phyloP scores from a whole-genome alignment of 2,113 vertebrate genomes.

The Pelvicachromis taeniatus region DNA sequence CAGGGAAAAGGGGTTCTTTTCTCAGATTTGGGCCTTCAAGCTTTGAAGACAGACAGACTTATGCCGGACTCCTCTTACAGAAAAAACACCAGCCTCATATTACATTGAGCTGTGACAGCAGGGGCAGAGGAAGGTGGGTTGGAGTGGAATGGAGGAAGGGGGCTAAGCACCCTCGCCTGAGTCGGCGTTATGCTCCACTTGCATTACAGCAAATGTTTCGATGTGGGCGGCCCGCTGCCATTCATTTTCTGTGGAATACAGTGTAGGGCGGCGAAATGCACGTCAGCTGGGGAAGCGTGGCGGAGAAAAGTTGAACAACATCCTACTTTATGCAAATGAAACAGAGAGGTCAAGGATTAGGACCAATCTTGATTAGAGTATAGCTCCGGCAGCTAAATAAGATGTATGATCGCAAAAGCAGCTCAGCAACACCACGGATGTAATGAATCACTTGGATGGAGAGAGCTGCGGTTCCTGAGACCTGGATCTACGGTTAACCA shows the following conservation, averaged over 20 bases:
- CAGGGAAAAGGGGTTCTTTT: slow-evolving; percentile 7
- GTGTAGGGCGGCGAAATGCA: neutral
- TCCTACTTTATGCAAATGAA: slow-evolving; percentile 23
- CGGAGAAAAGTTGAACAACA: slow-evolving; percentile 2
- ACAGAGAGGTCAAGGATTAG: neutral
- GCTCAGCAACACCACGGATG: slow-evolving; percentile 18
- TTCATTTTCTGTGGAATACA: slow-evolving; percentile 22
- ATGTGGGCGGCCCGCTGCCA: slow-evolving; percentile 45
- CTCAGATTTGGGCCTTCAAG: slow-evolving; percentile 32
- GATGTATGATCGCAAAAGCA: slow-evolving; percentile 12
- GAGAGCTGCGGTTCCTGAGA: slow-evolving; percentile 32
- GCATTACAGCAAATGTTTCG: slow-evolving; percentile 44
- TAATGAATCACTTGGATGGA: slow-evolving; percentile 58
- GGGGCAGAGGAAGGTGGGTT: neutral
- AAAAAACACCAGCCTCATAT: slow-evolving; percentile 31
- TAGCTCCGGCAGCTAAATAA: neutral
- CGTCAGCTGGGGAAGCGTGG: slow-evolving; percentile 11
- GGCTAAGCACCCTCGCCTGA: slow-evolving; percentile 19
- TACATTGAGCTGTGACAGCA: slow-evolving; percentile 42
- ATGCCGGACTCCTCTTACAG: slow-evolving; percentile 32
- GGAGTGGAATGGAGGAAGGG: neutral
- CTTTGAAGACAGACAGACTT: slow-evolving; percentile 38
- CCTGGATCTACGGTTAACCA: slow-evolving; percentile 62
- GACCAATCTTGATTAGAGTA: slow-evolving; percentile 4
- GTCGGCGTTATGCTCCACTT: slow-evolving; percentile 50